Base-by-base conservation (phyloP, 2,888 invertebrate species). In the Silvanus unidentatus region DNA sequence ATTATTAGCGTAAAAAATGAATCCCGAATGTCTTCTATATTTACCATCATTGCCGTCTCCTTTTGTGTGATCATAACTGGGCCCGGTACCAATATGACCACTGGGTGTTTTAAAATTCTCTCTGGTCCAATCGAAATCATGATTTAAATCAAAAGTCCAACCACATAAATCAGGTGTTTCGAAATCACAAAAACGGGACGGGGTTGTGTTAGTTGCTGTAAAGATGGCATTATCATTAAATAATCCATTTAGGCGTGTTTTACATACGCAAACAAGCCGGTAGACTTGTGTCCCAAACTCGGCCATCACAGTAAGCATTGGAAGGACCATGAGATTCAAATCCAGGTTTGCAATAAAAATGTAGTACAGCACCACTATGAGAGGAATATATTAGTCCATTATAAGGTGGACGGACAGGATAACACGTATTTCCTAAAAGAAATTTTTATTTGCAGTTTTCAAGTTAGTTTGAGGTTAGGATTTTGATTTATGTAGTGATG, bases 61-160 rank as follows among this genome's bases (percentile, higher is more conserved):
- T 8, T 77, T 73, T 0, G 90, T 90, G 58, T 91, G 90, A 63
- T 91, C 91, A 56, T 75, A 77, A 0, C 77, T 75, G 0, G 90
- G 89, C 2, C 90, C 88, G 0, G 88, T 88, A 1, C 78, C 77
- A 1, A 82, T 70, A 46, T 79, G 75, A 0, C 77, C 76, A 43
- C 82, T 83, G 0, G 84, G 83, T 0, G 85, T 84, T 38, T 75
- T 75, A 40, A 70, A 75, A 58, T 80, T 81, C 36, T 81, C 72
- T 9, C 87, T 73, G 9, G 64, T 73, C 90, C 90, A 91, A 54
- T 86, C 84, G 52, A 87, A 86, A 64, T 86, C 82, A 49, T 84
- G 80, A 1, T 75, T 71, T 0, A 79, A 73, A 45, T 87, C 87
- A 35, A 84, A 81, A 0, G 72, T 77, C 90, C 90, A 91, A n/a